Evolutionary conservation across 2,888 invertebrate species (phyloP).

Genomic region (Scelioninae gen. 1): DNA sequence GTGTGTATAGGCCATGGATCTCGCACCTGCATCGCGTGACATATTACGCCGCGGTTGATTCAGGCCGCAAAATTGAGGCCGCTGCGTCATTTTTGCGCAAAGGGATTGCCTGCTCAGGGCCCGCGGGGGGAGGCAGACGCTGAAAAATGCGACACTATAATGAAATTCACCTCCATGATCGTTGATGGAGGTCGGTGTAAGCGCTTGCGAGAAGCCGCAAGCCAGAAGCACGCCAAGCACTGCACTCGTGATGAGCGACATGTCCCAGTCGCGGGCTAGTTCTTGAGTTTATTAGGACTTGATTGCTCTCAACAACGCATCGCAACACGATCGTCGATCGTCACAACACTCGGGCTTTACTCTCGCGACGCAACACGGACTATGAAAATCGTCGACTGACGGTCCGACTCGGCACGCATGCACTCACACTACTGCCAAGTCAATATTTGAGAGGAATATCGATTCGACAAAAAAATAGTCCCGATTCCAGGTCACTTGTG

Average conservation of each 20-base stretch:
- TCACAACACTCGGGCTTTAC: slow-evolving; percentile 72
- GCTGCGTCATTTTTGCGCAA: slow-evolving; percentile 56
- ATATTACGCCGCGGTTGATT: slow-evolving; percentile 18
- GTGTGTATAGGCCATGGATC: slow-evolving; percentile 36
- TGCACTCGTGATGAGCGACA: slow-evolving; percentile 78
- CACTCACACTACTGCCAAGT: slow-evolving; percentile 75
- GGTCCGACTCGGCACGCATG: slow-evolving; percentile 60
- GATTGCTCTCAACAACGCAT: slow-evolving; percentile 74
- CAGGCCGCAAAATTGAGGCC: slow-evolving; percentile 44
- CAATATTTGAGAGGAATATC: slow-evolving; percentile 84
- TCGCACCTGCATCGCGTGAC: slow-evolving; percentile 66
- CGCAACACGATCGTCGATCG: slow-evolving; percentile 70
- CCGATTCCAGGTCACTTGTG: slow-evolving; percentile 72
- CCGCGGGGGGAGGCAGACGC: not conserved
- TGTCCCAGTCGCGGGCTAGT: slow-evolving; percentile 68
- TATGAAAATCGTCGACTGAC: slow-evolving; percentile 61
- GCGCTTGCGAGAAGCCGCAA: slow-evolving; percentile 80
- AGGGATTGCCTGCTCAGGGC: not conserved
- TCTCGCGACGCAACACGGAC: slow-evolving; percentile 76
- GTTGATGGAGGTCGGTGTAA: slow-evolving; percentile 81
- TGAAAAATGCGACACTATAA: slow-evolving; percentile 50
- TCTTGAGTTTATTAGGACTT: slow-evolving; percentile 37
- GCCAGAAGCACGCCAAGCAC: slow-evolving; percentile 79
- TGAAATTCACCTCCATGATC: slow-evolving; percentile 83
- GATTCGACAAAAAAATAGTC: slow-evolving; percentile 80